Evolutionary conservation across 1,140 invertebrate species (phyloP).

Genomic region (Lerema accius): DNA sequence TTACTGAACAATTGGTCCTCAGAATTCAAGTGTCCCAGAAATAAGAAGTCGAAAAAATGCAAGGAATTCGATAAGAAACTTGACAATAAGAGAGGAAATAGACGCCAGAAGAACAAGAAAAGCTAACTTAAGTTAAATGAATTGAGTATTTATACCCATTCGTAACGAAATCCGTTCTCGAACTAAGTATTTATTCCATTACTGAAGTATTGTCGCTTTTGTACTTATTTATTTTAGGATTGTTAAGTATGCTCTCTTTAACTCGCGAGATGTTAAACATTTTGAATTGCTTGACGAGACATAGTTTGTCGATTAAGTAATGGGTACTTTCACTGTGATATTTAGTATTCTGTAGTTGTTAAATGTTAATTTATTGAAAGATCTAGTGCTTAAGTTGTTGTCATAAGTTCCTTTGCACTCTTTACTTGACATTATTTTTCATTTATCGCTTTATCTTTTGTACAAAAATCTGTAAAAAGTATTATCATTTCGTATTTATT

Average conservation of each 20-base stretch:
- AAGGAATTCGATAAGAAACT: conserved; percentile 54
- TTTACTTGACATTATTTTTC: conserved; percentile 42
- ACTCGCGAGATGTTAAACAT: conserved; percentile 52
- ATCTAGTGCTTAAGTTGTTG: conserved; percentile 58
- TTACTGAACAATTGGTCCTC: conserved; percentile 70
- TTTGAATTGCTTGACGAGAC: conserved; percentile 70
- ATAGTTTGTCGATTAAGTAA: conserved; percentile 75
- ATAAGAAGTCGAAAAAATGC: conserved; percentile 60
- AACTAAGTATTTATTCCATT: conserved; percentile 51
- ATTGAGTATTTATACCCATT: conserved; percentile 40
- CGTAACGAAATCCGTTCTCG: conserved; percentile 16
- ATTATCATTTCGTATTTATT: conserved; percentile 47
- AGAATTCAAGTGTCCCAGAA: conserved; percentile 64
- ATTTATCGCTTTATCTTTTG: conserved; percentile 38
- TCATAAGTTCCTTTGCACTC: conserved; percentile 67
- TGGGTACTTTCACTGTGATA: conserved; percentile 81
- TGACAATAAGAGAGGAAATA: conserved; percentile 54
- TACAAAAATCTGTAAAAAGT: conserved; percentile 43
- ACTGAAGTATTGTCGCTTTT: conserved; percentile 51
- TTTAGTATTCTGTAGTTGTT: conserved; percentile 77
- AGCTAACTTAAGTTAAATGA: conserved; percentile 41
- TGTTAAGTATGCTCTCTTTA: conserved; percentile 60
- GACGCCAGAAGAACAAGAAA: conserved; percentile 44
- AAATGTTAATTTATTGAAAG: conserved; percentile 77
- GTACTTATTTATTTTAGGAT: conserved; percentile 72